Evolutionary conservation across 2,888 invertebrate genomes (phyloP), one percentile per base, ranked within the genome.

Genomic region (Monopis laevigella): DNA sequence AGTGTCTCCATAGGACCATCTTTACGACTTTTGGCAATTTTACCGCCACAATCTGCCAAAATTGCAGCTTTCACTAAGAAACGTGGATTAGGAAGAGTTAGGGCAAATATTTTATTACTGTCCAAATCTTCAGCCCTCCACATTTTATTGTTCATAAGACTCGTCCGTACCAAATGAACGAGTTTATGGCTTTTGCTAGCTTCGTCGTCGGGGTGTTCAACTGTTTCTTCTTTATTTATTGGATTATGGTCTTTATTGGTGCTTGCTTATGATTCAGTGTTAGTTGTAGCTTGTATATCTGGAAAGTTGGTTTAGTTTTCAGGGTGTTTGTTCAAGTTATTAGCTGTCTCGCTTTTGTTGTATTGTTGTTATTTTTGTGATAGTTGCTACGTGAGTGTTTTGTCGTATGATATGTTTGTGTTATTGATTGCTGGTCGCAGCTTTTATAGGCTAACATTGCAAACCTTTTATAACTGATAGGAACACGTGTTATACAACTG

Each of bases 101-200:
- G 74, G 75, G 80, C 77, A 80, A 80, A 80, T 80, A 80, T 80
- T 80, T 80, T 80, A 80, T 77, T 80, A 80, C 74, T 70, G 75
- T 67, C 80, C 72, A 73, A 78, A 80, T 80, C 75, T 77, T 75
- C 70, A 71, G 75, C 77, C 78, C 80, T 80, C 73, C 67, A 68
- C 70, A 69, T 80, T 80, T 80, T 80, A 80, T 80, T 80, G 80
- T 80, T 80, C 80, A 80, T 80, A 80, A 80, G 80, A 65, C 77
- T 74, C 77, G 78, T 75, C 75, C 75, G 70, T 64, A 74, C 78
- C 77, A 80, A 80, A 80, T 80, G 80, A 80, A 80, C 77, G 73
- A 74, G 75, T 80, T 80, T 80, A 80, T 80, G 72, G 70, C 74
- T 52, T 39, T 36, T 21, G 21, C 21, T n/a, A 36, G 21, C 13